Percentiles rank a stretch among this genome's conserved stretches.
phyloP scores from a whole-genome alignment of 2,888 invertebrate species.

The Epistrophella euchroma region DNA sequence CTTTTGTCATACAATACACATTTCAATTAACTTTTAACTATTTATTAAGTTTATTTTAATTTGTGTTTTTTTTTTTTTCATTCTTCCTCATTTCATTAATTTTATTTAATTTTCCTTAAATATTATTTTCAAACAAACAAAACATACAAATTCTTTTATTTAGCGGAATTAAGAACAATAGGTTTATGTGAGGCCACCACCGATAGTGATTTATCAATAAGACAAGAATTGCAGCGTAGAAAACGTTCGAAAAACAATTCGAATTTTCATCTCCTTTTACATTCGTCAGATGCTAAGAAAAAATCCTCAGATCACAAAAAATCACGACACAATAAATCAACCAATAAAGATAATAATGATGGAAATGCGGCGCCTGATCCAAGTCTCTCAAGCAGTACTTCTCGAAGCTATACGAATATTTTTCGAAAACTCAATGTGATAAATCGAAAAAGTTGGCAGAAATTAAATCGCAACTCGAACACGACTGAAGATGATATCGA shows the following conservation, averaged over 20 bases:
- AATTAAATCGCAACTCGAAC: constrained; percentile 78
- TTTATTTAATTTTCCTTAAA: constrained; percentile 66
- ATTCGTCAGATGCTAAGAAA: constrained; percentile 56
- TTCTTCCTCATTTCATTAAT: constrained; percentile 72
- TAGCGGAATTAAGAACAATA: constrained; percentile 81
- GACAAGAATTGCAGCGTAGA: constrained; percentile 70
- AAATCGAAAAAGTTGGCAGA: constrained; percentile 77
- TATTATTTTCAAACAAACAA: constrained; percentile 67
- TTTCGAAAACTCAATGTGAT: constrained; percentile 79
- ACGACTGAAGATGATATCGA: constrained; percentile 79
- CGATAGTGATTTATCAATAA: constrained; percentile 78
- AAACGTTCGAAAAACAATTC: constrained; percentile 43
- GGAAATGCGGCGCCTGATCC: constrained; percentile 17
- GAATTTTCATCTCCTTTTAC: constrained; percentile 62
- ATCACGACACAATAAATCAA: constrained; percentile 62
- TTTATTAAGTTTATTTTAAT: constrained; percentile 62
- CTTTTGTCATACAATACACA: background rate
- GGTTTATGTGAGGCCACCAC: constrained; percentile 77
- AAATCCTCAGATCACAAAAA: constrained; percentile 65
- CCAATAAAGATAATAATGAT: constrained; percentile 33
- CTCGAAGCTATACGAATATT: constrained; percentile 80
- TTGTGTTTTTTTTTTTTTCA: constrained; percentile 41
- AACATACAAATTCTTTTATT: constrained; percentile 70
- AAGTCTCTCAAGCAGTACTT: constrained; percentile 79
- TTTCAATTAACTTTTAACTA: constrained; percentile 8